Evolutionary conservation across 2,797 vertebrate genomes (phyloP), one percentile per base, ranked within the genome.

Genomic region (Falco berigora): DNA sequence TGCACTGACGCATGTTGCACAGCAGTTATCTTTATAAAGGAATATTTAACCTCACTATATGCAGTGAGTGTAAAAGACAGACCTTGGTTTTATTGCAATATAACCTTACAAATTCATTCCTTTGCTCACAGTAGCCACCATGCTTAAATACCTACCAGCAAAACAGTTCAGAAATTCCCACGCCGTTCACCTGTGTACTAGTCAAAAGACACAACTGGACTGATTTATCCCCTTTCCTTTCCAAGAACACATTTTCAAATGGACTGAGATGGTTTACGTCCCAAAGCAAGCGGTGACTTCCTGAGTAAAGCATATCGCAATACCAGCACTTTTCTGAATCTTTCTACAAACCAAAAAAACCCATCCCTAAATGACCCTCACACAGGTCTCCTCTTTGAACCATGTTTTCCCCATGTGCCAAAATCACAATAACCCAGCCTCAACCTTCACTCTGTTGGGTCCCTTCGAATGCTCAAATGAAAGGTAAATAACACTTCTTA

Each of bases 1-100:
- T 40, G 40, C 84, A 63, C 5, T 75, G n/a, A 75, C 24, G 7
- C 87, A 56, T 5, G 24, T 83, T 92, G 83, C 67, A 40, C 1
- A 46, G 84, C 32, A 76, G n/a, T 34, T 85, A 64, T 46, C 27
- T 64, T 76, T 42, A 88, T 69, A 96, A 89, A 86, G 75, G 59
- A 81, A 3, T 86, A 90, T 72, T 93, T 72, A 49, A 73, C 49
- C 28, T 86, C 28, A 36, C 42, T 68, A 9, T 5, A 46, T 9
- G 55, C 0, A 0, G 30, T 2, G 6, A 86, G 24, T 20, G 32
- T 22, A 23, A 30, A 74, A 59, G 25, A 82, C 72, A 85, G n/a
- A 28, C 16, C 14, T 38, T 56, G 52, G 47, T 7, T 67, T 81
- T 40, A 67, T 16, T 61, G 34, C 38, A 61, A 5, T 15, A 50